These are phyloP conservation scores for Lamprotornis superbus DNA, from an alignment of 2,113 vertebrate species.

Conservation along the genomic window DNA sequence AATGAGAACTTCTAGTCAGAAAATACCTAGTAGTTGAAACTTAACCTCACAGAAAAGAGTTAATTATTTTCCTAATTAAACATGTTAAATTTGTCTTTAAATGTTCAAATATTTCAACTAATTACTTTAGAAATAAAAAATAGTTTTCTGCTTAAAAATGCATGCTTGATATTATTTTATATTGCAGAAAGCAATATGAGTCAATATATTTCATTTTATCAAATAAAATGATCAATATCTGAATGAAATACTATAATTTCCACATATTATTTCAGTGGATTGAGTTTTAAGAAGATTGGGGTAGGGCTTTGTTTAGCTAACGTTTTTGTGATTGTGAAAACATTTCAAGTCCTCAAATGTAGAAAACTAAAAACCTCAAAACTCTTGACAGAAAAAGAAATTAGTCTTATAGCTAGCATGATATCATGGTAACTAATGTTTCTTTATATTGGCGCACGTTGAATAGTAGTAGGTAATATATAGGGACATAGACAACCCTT, in stretches of 20 bases:
- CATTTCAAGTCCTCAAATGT: not conserved
- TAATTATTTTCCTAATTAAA: not conserved
- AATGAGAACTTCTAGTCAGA: not conserved
- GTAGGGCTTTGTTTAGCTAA: accelerated
- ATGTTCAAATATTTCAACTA: not conserved
- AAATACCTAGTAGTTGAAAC: not conserved
- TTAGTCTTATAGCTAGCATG: accelerated
- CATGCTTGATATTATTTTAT: not conserved
- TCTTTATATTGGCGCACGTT: not conserved
- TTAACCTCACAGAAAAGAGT: not conserved
- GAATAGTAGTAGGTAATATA: not conserved
- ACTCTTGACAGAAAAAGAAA: not conserved
- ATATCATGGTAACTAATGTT: not conserved
- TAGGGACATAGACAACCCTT: not conserved
- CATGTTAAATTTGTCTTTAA: not conserved
- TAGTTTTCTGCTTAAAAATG: not conserved
- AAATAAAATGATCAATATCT: not conserved
- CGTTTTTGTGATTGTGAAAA: not conserved
- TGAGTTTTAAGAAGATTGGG: not conserved
- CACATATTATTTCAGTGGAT: not conserved
- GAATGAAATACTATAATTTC: not conserved
- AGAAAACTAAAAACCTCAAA: not conserved
- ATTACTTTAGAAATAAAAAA: not conserved
- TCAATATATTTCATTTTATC: not conserved
- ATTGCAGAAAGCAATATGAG: not conserved